Evolutionary conservation across 2,113 vertebrate species (phyloP).

Genomic region (Otus sunia): DNA sequence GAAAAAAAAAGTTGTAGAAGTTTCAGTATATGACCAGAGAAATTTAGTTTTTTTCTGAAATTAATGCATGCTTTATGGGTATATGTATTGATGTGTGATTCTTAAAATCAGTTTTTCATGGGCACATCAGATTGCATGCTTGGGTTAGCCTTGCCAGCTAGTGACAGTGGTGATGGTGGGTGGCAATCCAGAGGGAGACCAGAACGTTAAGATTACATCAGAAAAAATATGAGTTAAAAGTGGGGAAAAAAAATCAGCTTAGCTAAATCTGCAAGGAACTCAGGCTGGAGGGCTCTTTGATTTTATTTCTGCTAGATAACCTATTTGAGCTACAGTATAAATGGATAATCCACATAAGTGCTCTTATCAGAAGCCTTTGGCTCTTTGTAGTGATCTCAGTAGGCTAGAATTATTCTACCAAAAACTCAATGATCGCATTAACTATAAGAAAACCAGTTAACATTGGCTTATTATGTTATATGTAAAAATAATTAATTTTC

Average conservation of each 20-base stretch:
- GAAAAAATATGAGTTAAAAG: not conserved
- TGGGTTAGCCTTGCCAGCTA: not conserved
- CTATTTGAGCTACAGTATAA: constrained; percentile 55
- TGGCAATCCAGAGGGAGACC: not conserved
- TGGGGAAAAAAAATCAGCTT: not conserved
- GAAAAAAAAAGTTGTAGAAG: not conserved
- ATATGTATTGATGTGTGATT: not conserved
- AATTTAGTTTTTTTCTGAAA: not conserved
- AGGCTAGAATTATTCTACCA: not conserved
- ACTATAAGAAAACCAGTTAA: not conserved
- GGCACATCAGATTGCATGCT: not conserved
- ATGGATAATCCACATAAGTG: constrained; percentile 66
- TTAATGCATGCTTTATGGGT: not conserved
- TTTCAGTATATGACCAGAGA: not conserved
- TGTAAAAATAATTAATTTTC: not conserved
- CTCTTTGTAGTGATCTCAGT: constrained; percentile 40
- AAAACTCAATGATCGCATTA: constrained; percentile 34
- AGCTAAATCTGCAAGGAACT: constrained; percentile 53
- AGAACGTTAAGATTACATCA: not conserved
- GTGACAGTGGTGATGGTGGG: not conserved
- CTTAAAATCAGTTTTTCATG: not conserved
- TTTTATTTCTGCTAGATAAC: constrained; percentile 60
- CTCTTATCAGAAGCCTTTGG: constrained; percentile 60
- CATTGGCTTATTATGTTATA: not conserved
- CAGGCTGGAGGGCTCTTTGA: constrained; percentile 22